Evolutionary conservation across 1,140 invertebrate species (phyloP).

Genomic region (Musca domestica): DNA sequence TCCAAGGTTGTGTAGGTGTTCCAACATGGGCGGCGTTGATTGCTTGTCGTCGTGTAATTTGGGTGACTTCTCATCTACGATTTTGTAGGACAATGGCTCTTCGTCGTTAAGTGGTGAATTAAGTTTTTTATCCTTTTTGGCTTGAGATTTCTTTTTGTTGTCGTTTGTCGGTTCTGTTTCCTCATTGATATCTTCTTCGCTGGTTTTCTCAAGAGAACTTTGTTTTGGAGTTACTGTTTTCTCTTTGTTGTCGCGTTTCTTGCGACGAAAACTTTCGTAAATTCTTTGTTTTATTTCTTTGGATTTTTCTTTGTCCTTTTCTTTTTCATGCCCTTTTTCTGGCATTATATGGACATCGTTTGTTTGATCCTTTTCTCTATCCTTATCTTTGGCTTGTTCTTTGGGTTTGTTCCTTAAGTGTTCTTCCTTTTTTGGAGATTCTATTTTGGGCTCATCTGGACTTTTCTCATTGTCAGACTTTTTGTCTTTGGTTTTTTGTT

Average conservation of each 20-base stretch:
- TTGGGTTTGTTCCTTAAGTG: too few relatives aligned
- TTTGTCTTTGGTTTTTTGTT: too few relatives aligned
- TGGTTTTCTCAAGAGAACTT: not conserved
- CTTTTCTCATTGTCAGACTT: too few relatives aligned
- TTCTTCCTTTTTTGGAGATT: too few relatives aligned
- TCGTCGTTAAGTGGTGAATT: constrained; percentile 23
- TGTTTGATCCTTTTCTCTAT: not conserved
- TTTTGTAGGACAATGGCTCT: constrained; percentile 36
- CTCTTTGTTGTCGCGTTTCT: constrained; percentile 8
- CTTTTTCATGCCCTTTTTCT: not conserved
- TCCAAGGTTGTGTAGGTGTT: constrained; percentile 27
- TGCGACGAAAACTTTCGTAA: constrained; percentile 1
- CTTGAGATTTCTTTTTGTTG: not conserved
- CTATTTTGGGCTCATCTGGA: too few relatives aligned
- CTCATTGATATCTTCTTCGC: not conserved
- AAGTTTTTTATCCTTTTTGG: not conserved
- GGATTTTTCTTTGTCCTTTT: constrained; percentile 22
- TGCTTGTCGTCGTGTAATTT: constrained; percentile 29
- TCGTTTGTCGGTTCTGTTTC: not conserved
- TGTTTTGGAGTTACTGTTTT: not conserved
- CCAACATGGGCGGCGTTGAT: constrained; percentile 26
- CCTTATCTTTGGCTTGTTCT: not conserved
- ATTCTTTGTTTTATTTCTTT: not conserved
- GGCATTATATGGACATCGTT: too few relatives aligned
- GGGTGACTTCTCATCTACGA: constrained; percentile 42